These are phyloP conservation scores for Agonopterix arenella DNA, from an alignment of 2,888 invertebrate species.

Conservation along the genomic window DNA sequence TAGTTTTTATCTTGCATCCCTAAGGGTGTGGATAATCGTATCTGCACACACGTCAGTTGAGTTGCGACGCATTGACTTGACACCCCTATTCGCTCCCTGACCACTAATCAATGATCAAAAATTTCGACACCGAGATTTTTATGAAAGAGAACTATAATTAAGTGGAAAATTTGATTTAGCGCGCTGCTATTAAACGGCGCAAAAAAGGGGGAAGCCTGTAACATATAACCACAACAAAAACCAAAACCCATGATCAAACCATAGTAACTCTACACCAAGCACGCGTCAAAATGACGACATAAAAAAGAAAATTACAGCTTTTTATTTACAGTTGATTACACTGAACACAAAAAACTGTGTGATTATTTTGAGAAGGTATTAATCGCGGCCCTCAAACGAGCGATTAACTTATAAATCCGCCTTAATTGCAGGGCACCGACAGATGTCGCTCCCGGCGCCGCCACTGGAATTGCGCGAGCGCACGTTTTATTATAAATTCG, in stretches of 20 bases:
- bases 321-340: conserved; percentile 37
- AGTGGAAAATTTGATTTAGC: conserved; percentile 20
- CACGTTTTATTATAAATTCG: conserved; percentile 35
- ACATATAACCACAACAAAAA: conserved; percentile 68
- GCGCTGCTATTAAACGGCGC: conserved; percentile 12
- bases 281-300: conserved; percentile 33
- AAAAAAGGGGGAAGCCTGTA: conserved; percentile 30
- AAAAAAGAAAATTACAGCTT: conserved; percentile 44
- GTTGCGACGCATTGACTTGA: conserved; percentile 35
- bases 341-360: conserved; percentile 36
- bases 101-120: conserved; percentile 50
- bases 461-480: conserved; percentile 41
- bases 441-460: conserved; percentile 52
- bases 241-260: conserved; percentile 34
- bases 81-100: conserved; percentile 45
- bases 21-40: conserved; percentile 58
- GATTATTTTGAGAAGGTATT: conserved; percentile 45
- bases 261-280: conserved; percentile 35
- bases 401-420: conserved; percentile 49
- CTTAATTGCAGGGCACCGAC: conserved; percentile 40
- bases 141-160: conserved; percentile 21
- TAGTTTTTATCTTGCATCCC: conserved; percentile 39
- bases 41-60: conserved; percentile 62
- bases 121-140: background rate
- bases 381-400: conserved; percentile 36